Evolutionary conservation across 2,113 vertebrate species (phyloP), one percentile per base, ranked within the genome.

Genomic region (Limnothrissa miodon): DNA sequence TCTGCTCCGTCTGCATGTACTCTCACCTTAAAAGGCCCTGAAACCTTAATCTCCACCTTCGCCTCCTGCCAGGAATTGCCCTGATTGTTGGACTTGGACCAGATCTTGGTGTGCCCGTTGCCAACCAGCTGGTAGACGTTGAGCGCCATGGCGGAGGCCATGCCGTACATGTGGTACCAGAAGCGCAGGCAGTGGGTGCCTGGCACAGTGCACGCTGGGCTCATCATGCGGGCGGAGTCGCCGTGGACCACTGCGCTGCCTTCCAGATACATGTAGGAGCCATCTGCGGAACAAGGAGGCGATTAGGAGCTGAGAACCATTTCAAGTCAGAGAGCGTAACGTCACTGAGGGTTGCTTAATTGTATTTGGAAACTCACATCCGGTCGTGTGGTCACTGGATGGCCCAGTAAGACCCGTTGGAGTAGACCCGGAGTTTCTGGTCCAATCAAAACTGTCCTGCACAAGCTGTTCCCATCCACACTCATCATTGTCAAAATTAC

Each of bases 81-180:
- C 9, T 92, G 89, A 88, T 93, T 92, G 82, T 93, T 92, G 39
- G 21, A n/a, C 56, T 46, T 84, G 10, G 85, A 88, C 93, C 92
- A 87, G 3, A 94, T 33, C 62, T 86, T 89, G 0, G 8, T 88
- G 2, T 84, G 66, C 39, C 9, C 89, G 70, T 84, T 87, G 15
- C 46, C 82, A 78, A 93, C 81, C 23, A 92, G 80, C 51, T 90
- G 83, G 74, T 94, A 93, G 7, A 96, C 84, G 1, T 88, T 90
- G 45, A 97, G 90, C 15, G 88, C 84, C 94, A 95, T 96, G 1
- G 86, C 45, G 1, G 9, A 0, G 33, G 92, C 91, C 13, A 36
- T 83, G 42, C 96, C 96, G 2, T 95, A 93, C 94, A 96, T 96
- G 88, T 96, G 93, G 87, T 96, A 96, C 95, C 95, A 96, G 89